Evolutionary conservation across 1,140 invertebrate genomes (phyloP).

Genomic region (Zaprionus nigranus): DNA sequence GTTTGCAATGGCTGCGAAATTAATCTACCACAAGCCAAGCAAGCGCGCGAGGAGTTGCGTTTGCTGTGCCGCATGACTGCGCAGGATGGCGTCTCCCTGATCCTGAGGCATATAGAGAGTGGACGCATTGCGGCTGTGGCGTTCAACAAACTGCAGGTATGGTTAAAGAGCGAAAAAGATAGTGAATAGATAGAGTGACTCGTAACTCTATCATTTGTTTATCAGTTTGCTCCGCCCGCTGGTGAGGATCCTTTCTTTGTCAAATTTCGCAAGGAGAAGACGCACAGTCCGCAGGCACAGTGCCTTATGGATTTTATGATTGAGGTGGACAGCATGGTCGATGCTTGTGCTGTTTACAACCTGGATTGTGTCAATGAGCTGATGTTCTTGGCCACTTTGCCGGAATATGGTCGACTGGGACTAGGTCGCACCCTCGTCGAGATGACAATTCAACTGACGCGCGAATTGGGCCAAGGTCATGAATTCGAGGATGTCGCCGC

Average conservation of each 20-base stretch:
- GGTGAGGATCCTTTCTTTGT: constrained; percentile 86
- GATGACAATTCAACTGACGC: constrained; percentile 86
- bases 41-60: constrained; percentile 86
- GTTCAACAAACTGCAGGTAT: constrained; percentile 89
- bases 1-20: constrained; percentile 86
- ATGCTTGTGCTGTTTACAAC: constrained; percentile 87
- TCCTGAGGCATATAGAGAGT: constrained; percentile 86
- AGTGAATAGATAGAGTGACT: not conserved
- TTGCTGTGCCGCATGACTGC: constrained; percentile 86
- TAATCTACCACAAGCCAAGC: constrained; percentile 85
- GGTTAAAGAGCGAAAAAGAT: not conserved
- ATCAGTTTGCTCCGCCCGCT: constrained; percentile 65
- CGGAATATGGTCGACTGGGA: constrained; percentile 84
- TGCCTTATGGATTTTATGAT: constrained; percentile 87
- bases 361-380: constrained; percentile 88
- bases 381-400: constrained; percentile 87
- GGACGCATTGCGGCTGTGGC: constrained; percentile 86
- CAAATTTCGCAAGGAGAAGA: constrained; percentile 86
- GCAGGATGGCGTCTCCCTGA: constrained; percentile 87
- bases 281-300: constrained; percentile 85
- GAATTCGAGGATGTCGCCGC: constrained; percentile 84
- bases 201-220: not conserved
- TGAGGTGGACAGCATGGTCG: constrained; percentile 85
- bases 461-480: constrained; percentile 85
- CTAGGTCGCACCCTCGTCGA: constrained; percentile 86